A percentile compares a stretch with the other conserved stretches of the same genome.
phyloP scores from a whole-genome alignment of 2,888 invertebrate genomes.

The Anthrax anthrax region DNA sequence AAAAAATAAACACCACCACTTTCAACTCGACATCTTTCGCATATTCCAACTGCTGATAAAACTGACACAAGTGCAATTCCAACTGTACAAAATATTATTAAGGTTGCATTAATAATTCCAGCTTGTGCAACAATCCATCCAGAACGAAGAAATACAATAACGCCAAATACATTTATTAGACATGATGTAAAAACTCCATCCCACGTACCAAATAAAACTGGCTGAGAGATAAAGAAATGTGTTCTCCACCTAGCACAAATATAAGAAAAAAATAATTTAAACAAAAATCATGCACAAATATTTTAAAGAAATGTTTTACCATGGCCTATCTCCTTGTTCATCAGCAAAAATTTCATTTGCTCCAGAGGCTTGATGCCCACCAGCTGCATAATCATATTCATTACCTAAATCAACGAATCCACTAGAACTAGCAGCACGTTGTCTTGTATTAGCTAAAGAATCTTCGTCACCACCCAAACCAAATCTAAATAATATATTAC shows the following conservation, averaged over 20 bases:
- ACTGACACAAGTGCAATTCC: conserved; percentile 83
- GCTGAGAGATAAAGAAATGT: conserved; percentile 91
- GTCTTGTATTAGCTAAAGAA: conserved; percentile 36
- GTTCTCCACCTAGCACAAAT: conserved; percentile 86
- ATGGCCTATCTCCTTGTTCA: conserved; percentile 56
- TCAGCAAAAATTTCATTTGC: conserved; percentile 85
- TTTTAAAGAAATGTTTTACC: conserved; percentile 16
- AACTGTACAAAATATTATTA: conserved; percentile 74
- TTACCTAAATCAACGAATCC: conserved; percentile 63
- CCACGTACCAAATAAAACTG: conserved; percentile 86
- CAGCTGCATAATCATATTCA: conserved; percentile 60
- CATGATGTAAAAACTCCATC: conserved; percentile 97
- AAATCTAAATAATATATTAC: conserved; percentile 16
- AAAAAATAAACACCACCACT: conserved; percentile 97
- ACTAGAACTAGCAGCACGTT: conserved; percentile 50
- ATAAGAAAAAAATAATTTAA: not conserved
- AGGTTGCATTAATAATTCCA: conserved; percentile 62
- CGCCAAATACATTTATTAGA: conserved; percentile 96
- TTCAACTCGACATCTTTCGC: conserved; percentile 86
- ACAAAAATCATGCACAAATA: not conserved
- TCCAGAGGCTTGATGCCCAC: conserved; percentile 72
- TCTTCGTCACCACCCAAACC: conserved; percentile 32
- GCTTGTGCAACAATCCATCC: conserved; percentile 96
- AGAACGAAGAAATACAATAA: conserved; percentile 89
- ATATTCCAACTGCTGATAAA: conserved; percentile 89